Evolutionary conservation across 37 sponge, comb jelly and placozoan genomes (phyloP).

Genomic region (Diacarnus erythraeanus): DNA sequence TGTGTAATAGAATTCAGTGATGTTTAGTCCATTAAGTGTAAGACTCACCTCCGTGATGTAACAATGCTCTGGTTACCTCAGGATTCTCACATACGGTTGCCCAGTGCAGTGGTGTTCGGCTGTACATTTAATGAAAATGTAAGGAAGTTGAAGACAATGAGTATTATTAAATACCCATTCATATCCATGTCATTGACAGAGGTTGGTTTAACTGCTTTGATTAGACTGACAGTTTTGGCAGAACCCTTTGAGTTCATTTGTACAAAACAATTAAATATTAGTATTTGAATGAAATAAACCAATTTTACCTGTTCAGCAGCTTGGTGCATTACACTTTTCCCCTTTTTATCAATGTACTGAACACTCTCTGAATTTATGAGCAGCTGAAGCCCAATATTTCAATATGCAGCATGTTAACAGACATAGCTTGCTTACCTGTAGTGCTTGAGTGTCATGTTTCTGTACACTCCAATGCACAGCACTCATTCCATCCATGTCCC

Average conservation of each 20-base stretch:
- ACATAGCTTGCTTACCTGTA: constrained; percentile 25
- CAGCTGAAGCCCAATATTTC: no score
- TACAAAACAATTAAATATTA: background rate
- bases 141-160: background rate
- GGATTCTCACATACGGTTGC: constrained; percentile 85
- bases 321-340: constrained; percentile 76
- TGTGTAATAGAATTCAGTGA: background rate
- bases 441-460: constrained; percentile 42
- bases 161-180: constrained; percentile 32
- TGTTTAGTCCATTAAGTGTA: background rate
- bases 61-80: constrained; percentile 57
- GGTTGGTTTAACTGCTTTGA: constrained; percentile 53
- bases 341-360: constrained; percentile 53
- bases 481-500: constrained; percentile 80
- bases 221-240: constrained; percentile 59
- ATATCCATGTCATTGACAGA: constrained; percentile 63
- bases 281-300: background rate
- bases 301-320: constrained; percentile 69
- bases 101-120: constrained; percentile 90
- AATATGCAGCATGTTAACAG: background rate
- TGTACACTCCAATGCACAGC: constrained; percentile 86
- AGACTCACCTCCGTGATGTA: constrained; percentile 61
- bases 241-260: constrained; percentile 41
- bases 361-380: constrained; percentile 42
- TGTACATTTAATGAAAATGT: constrained; percentile 1